A percentile compares a stretch with the other conserved stretches of the same genome.
phyloP scores from a whole-genome alignment of 2,888 invertebrate species.

The Troides oblongomaculatus region DNA sequence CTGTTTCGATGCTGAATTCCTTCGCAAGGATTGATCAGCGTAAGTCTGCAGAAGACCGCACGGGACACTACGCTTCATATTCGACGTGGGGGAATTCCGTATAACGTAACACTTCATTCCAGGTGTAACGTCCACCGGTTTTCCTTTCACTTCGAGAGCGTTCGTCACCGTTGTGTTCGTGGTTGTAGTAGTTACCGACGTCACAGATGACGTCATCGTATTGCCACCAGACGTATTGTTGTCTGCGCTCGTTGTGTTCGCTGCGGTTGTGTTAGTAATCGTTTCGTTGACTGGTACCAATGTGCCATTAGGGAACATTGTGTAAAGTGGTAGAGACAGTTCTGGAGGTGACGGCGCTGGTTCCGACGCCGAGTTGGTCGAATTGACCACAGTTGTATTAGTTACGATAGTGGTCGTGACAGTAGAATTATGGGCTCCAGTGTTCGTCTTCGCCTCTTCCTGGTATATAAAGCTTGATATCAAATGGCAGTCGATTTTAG shows the following conservation, averaged over 20 bases:
- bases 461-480: conserved; percentile 65
- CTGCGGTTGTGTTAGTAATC: conserved; percentile 36
- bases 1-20: conserved; percentile 54
- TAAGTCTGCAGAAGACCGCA: conserved; percentile 66
- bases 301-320: conserved; percentile 63
- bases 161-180: conserved; percentile 62
- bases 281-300: conserved; percentile 54
- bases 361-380: conserved; percentile 42
- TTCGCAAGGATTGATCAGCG: conserved; percentile 59
- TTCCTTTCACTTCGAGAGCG: conserved; percentile 70
- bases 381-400: conserved; percentile 59
- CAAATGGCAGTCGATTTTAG: conserved; percentile 65
- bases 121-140: conserved; percentile 61
- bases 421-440: conserved; percentile 47
- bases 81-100: conserved; percentile 46
- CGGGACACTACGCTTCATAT: conserved; percentile 58
- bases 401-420: conserved; percentile 59
- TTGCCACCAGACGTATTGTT: conserved; percentile 38
- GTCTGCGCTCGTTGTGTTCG: conserved; percentile 39
- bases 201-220: conserved; percentile 49
- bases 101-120: conserved; percentile 68
- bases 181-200: conserved; percentile 47
- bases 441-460: conserved; percentile 43
- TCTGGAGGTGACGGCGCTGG: conserved; percentile 33
- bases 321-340: conserved; percentile 42